Evolutionary conservation across 2,113 vertebrate genomes (phyloP), one percentile per base, ranked within the genome.

Genomic region (Corvus cornix): DNA sequence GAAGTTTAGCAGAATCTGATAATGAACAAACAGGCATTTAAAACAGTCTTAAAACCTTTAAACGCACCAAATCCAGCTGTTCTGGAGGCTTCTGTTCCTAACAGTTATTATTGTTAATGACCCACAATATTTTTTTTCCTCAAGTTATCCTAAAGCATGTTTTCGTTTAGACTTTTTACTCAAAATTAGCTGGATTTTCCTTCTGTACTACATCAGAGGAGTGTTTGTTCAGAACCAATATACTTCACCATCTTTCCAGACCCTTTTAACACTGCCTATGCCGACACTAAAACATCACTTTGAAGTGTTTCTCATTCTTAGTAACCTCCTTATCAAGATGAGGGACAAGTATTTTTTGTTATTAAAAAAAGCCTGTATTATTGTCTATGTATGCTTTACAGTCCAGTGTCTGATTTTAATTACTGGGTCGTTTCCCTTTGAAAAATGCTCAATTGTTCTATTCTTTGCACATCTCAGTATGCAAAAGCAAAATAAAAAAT

Each of bases 361-460:
- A 19, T 30, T 67, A 17, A 62, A 82, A 51, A 89, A 79, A 90
- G 17, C 20, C 16, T 60, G 7, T 31, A 16, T 51, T 68, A 10
- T 12, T 59, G 11, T 64, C 30, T 46, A 33, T 20, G 44, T 13
- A n/a, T 24, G 2, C 22, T 37, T 21, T 55, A n/a, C 18, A 63
- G 51, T 10, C 7, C 4, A 1, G 9, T 1, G 1, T 41, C 0
- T 0, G 13, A 35, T 37, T 89, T 86, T 63, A 59, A 31, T 58
- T 66, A 41, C 33, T 52, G 16, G 64, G 21, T 6, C 11, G 35
- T 17, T 20, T 18, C 30, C 33, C 12, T 80, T 48, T 39, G 55
- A 74, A 77, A 81, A 21, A 35, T 24, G 7, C 48, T 51, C 26
- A 56, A 24, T 11, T 52, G 27, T 51, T 80, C 37, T 69, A 10